phyloP scores from a whole-genome alignment of 2,797 vertebrate genomes.

The Vespertilio murinus region DNA sequence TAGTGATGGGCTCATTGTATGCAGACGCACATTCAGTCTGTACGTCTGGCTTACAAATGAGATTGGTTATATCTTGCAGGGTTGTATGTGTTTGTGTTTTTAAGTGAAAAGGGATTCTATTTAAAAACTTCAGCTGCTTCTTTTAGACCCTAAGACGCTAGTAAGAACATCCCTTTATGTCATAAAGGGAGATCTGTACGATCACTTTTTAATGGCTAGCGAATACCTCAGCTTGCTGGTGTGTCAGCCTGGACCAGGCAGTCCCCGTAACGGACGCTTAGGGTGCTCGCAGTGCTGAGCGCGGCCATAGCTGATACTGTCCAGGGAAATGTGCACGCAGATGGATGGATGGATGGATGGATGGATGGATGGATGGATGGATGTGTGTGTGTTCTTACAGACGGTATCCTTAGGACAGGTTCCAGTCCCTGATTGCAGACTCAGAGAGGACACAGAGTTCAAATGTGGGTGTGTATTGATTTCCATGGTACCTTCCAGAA shows the following conservation, averaged over 20 bases:
- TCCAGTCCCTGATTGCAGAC: neutral
- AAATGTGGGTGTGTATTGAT: neutral
- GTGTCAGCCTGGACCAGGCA: neutral
- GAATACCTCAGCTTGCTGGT: neutral
- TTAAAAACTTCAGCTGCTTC: neutral
- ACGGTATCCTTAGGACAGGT: neutral
- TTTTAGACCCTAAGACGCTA: neutral
- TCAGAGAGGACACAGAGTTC: neutral
- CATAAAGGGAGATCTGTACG: neutral
- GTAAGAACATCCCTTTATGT: neutral
- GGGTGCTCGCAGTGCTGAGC: neutral
- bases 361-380: no score
- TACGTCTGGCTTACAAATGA: neutral
- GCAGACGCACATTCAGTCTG: neutral
- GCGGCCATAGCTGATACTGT: neutral
- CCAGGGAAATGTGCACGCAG: neutral
- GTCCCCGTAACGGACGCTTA: neutral
- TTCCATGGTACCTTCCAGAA: neutral
- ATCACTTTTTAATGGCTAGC: neutral
- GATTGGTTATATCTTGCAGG: neutral
- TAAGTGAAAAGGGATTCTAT: neutral
- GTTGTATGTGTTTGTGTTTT: neutral
- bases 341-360: no score
- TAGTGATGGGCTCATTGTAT: neutral
- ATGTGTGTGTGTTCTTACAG: neutral